These are phyloP conservation scores for Lasiurus cinereus DNA, from an alignment of 2,113 vertebrate genomes.

Conservation along the genomic window DNA sequence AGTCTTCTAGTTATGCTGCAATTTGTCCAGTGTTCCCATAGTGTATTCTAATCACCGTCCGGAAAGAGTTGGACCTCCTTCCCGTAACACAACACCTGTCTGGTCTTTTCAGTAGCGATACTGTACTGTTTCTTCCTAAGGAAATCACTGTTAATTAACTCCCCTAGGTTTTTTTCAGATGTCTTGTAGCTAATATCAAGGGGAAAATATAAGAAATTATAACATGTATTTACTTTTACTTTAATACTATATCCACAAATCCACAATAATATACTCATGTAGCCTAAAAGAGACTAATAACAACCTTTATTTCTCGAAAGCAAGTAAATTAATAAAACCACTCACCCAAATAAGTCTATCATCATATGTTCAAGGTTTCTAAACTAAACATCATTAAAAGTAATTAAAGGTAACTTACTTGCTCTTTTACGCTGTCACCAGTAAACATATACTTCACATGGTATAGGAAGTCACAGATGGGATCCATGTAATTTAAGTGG, in stretches of 20 bases:
- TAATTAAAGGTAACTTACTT: constrained; percentile 88
- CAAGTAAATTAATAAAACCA: background rate
- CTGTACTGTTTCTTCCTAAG: background rate
- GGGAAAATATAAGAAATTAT: constrained; percentile 25
- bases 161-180: background rate
- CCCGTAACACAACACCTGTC: background rate
- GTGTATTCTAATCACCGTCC: background rate
- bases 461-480: constrained; percentile 99
- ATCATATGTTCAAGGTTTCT: background rate
- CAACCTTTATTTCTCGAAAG: background rate
- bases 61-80: background rate
- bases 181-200: background rate
- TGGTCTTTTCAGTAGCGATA: background rate
- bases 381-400: constrained; percentile 38
- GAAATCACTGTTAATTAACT: background rate
- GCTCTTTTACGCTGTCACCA: constrained; percentile 98
- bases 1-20: background rate
- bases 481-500: constrained; percentile 97
- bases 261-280: background rate
- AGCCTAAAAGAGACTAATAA: background rate
- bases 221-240: constrained; percentile 32
- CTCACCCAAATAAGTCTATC: background rate
- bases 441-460: constrained; percentile 99
- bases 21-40: background rate
- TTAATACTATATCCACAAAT: constrained; percentile 1